Evolutionary conservation across 2,888 invertebrate genomes (phyloP), one percentile per base, ranked within the genome.

Genomic region (Hypolimnas misippus): DNA sequence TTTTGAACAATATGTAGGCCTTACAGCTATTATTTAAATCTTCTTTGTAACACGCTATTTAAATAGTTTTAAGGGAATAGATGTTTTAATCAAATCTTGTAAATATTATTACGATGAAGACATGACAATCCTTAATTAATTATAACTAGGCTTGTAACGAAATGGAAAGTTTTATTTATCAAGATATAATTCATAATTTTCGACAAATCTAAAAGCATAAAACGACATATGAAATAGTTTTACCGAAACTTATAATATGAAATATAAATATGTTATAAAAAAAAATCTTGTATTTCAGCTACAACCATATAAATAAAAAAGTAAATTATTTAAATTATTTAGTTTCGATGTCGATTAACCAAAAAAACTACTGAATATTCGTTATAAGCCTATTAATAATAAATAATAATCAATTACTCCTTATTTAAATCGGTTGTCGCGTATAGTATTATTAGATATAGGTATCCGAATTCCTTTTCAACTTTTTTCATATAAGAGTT

Each of bases 11-110:
- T 42, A 16, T 21, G 33, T 16, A 52, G 19, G 19, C 19, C 33
- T 53, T 59, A 17, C 14, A 19, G 14, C 7, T 49, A 14, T 40
- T 55, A 38, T 54, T 50, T 55, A 12, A 55, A 61, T 68, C 67
- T 70, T 67, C 74, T 76, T 78, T 79, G 65, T 65, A 62, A 67
- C 65, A 65, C 62, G 42, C 44, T 52, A 51, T 63, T 60, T 44
- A 59, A 58, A 55, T 58, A 62, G 53, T 54, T 29, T 57, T 49
- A 58, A 66, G 57, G 50, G 7, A 19, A 52, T 44, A 31, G 46
- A 52, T 50, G 25, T 61, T 54, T 60, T 25, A 25, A 49, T 25
- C n/a, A 12, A 49, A 29, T 29, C 40, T 44, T 65, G 65, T 65
- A 65, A 65, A 65, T 65, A 65, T 29, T 38, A 19, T 12, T 7